Conservation (phyloP, 2,797 vertebrate genomes). For the Chiroxiphia lanceolata region DNA sequence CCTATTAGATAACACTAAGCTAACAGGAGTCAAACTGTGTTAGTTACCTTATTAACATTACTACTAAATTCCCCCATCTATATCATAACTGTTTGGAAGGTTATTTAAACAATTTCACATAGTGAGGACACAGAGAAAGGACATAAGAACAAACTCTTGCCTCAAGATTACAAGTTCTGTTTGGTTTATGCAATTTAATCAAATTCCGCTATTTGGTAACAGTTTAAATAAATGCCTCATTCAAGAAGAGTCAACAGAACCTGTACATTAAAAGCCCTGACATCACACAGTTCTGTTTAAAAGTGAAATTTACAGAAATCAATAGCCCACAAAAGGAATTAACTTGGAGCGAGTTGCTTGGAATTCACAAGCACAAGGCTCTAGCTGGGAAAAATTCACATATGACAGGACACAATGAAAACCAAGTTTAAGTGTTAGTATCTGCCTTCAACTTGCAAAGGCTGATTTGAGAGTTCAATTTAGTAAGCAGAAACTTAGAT, state of each 20-base stretch:
- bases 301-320: neutral
- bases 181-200: constrained; percentile 63
- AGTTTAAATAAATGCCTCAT: constrained; percentile 19
- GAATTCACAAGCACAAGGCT: neutral
- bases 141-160: constrained; percentile 4
- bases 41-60: neutral
- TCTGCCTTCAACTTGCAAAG: neutral
- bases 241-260: constrained; percentile 29
- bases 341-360: neutral
- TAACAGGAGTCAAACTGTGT: neutral
- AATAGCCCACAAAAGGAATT: neutral
- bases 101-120: constrained; percentile 41
- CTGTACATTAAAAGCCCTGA: neutral
- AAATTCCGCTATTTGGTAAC: constrained; percentile 51
- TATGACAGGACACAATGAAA: neutral
- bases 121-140: constrained; percentile 6
- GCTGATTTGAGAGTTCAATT: neutral
- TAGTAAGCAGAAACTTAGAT: neutral
- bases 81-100: neutral
- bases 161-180: constrained; percentile 26
- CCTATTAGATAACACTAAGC: neutral
- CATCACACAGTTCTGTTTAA: neutral
- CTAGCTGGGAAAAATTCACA: neutral
- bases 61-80: neutral
- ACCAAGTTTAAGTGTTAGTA: neutral